Evolutionary conservation across 1,140 invertebrate species (phyloP), one percentile per base, ranked within the genome.

Genomic region (Temnothorax nylanderi): DNA sequence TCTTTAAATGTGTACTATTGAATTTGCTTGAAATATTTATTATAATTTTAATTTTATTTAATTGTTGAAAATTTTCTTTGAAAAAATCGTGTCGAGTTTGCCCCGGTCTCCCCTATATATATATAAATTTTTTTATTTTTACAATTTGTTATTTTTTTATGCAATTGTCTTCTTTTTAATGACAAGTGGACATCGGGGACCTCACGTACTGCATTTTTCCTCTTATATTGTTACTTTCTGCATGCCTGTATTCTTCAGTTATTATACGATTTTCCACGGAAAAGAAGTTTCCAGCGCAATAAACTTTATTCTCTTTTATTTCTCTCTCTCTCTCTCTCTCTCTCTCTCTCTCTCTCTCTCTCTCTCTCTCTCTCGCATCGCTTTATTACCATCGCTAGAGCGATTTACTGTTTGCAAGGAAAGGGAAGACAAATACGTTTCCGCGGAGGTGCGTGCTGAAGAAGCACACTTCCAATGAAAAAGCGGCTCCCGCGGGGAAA

Each of bases 311-410:
- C 54, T 74, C 8, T 74, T 72, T 74, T n/a, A 21, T 13, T 47
- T 47, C 26, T 81, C 47, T 58, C 6, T 56, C 11, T 49, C 64
- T 21, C 32, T 8, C 60, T 47, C n/a, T 69, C 41, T n/a, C 18
- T 60, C 26, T 37, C 16, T 64, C 60, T 64, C 32, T 64, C 62
- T 64, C 26, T 64, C 32, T 18, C 13, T 64, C 5, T 64, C 16
- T 64, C 32, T 34, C 32, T 18, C 62, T 13, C 32, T 41, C 37
- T 41, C 37, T 41, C 51, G 18, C 18, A 54, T 54, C 18, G 54
- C 5, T 82, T 84, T 84, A 84, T 84, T 84, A 75, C 26, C 34
- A 69, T 69, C 44, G 32, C n/a, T 60, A 37, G 41, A 47, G 65
- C 51, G 18, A 49, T 60, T 18, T 54, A 21, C 54, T 34, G n/a